phyloP scores from a whole-genome alignment of 2,113 vertebrate species.

The Engystomops pustulosus region DNA sequence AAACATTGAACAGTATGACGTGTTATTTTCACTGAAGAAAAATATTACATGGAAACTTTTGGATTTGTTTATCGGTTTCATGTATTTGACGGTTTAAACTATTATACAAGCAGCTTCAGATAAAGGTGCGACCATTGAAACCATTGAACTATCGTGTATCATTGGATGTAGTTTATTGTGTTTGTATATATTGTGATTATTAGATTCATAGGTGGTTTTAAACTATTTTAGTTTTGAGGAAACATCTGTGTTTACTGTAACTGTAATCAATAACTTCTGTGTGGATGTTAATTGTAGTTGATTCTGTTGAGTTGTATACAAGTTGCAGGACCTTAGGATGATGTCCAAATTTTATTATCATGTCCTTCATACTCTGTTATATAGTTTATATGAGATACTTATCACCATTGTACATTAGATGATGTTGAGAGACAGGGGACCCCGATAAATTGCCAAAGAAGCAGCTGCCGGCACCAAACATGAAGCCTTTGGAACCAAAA shows the following conservation, averaged over 20 bases:
- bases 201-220: not conserved
- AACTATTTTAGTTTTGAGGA: not conserved
- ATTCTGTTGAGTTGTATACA: not conserved
- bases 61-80: constrained; percentile 12
- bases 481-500: no score
- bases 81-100: constrained; percentile 28
- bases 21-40: constrained; percentile 26
- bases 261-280: not conserved
- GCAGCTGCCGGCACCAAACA: no score
- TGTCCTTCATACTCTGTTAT: no score
- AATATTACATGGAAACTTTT: not conserved
- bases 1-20: constrained; percentile 20
- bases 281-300: not conserved
- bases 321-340: not conserved
- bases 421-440: no score
- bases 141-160: not conserved
- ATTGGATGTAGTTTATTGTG: not conserved
- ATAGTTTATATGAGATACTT: no score
- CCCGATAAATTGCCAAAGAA: no score
- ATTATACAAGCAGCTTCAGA: not conserved
- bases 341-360: not conserved
- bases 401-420: no score
- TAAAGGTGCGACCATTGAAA: not conserved
- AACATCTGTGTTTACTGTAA: not conserved
- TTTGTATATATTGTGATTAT: not conserved